Evolutionary conservation across 2,797 vertebrate genomes (phyloP), one percentile per base, ranked within the genome.

Genomic region (Adelosebastes latens): DNA sequence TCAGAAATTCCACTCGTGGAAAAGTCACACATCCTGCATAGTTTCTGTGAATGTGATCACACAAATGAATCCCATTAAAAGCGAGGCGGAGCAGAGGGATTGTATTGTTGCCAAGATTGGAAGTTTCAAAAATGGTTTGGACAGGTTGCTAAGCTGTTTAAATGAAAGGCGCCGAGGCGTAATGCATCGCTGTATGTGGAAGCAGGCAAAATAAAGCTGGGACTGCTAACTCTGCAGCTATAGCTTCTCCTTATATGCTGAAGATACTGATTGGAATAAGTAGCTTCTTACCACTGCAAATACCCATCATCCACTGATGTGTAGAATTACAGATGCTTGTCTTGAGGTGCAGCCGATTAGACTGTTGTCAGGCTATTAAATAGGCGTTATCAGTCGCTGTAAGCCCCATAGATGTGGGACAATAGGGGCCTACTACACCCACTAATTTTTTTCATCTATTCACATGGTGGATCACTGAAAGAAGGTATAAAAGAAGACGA

Each of bases 1-100:
- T 87, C 77, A 85, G 62, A 75, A 77, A 85, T 88, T 84, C 72
- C 39, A 71, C 81, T 63, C 7, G 24, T 77, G 66, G 53, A 59
- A 90, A 80, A 80, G 73, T 81, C 78, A 77, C 71, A 66, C 60
- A 70, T 53, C 75, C 85, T 25, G 61, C 83, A 64, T 69, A 82
- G 82, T 84, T 89, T 84, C 87, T 81, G 72, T 9, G 11, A 86
- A 80, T 84, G 83, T 75, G 78, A 88, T 88, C 81, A 83, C 75
- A 73, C 75, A 81, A 86, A 91, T 84, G 79, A 91, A 86, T 85
- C 82, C 80, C 63, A 87, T 87, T 86, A 82, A 87, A 88, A 85
- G 75, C 5, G 8, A 81, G 83, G 78, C 59, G 6, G 55, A 87
- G 72, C 81, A 84, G 88, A 90, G 82, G 87, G 87, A 90, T 80